phyloP scores from a whole-genome alignment of 2,113 vertebrate species.

The Azemiops feae region DNA sequence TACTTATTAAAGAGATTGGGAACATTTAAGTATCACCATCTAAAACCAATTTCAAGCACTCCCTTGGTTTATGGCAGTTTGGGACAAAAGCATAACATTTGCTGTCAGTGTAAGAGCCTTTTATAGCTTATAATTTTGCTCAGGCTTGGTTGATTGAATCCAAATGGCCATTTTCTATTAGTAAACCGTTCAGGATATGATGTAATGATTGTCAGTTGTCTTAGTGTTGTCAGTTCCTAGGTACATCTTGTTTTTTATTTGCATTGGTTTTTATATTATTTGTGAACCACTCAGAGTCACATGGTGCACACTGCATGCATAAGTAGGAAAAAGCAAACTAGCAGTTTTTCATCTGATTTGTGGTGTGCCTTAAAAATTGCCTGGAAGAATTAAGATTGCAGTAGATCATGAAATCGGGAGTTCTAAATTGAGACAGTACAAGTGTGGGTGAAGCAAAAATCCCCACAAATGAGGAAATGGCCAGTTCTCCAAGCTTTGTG shows the following conservation, averaged over 20 bases:
- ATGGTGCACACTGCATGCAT: not conserved
- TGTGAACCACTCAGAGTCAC: not conserved
- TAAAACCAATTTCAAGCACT: not conserved
- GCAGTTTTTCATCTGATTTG: not conserved
- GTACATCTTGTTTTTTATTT: not conserved
- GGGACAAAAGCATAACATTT: not conserved
- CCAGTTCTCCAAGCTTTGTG: not conserved
- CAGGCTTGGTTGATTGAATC: not conserved
- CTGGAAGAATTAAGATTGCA: not conserved
- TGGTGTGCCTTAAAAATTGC: not conserved
- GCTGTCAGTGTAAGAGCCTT: not conserved
- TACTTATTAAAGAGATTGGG: not conserved
- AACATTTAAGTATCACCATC: not conserved
- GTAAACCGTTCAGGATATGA: not conserved
- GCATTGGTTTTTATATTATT: not conserved
- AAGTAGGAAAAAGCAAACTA: not conserved
- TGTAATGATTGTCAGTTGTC: not conserved
- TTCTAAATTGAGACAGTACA: not conserved
- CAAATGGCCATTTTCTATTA: not conserved
- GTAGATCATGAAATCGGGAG: not conserved
- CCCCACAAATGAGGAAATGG: not conserved
- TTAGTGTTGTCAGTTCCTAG: not conserved
- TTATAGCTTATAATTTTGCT: not conserved
- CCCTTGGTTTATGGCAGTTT: not conserved
- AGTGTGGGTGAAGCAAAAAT: not conserved